Conservation (phyloP, 2,113 vertebrate species). For the Hymenochirus boettgeri region DNA sequence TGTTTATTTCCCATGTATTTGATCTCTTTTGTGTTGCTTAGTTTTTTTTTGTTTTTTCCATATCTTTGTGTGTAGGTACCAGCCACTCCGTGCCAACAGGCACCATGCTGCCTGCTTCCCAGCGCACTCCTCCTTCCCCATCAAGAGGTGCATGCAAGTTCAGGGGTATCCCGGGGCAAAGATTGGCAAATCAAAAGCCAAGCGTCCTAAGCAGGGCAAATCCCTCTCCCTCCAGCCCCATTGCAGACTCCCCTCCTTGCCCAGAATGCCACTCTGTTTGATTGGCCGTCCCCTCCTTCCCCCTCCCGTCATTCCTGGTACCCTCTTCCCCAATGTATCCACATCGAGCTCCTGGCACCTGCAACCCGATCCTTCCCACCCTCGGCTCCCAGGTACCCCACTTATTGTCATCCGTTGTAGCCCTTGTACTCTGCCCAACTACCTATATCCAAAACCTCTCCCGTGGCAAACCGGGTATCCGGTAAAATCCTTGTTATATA, state of each 20-base stretch:
- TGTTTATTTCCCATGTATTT: neutral
- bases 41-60: too few relatives aligned
- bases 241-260: slow-evolving; percentile 40
- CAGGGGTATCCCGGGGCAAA: slow-evolving; percentile 37
- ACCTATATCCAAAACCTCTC: slow-evolving; percentile 68
- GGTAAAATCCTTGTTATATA: slow-evolving; percentile 60
- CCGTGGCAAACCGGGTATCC: slow-evolving; percentile 57
- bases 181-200: slow-evolving; percentile 73
- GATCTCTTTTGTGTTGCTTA: too few relatives aligned
- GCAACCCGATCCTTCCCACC: slow-evolving; percentile 23
- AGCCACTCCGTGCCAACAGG: neutral
- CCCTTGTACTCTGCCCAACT: slow-evolving; percentile 81
- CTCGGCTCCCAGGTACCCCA: slow-evolving; percentile 51
- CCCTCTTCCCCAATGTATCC: slow-evolving; percentile 45
- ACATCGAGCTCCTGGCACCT: slow-evolving; percentile 41
- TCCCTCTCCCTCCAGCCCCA: slow-evolving; percentile 48
- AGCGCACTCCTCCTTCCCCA: neutral
- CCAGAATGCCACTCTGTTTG: slow-evolving; percentile 51
- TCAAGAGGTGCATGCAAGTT: neutral
- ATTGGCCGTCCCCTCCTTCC: slow-evolving; percentile 62
- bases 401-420: slow-evolving; percentile 75
- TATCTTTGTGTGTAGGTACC: neutral
- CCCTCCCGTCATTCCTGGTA: slow-evolving; percentile 61
- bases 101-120: neutral
- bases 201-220: slow-evolving; percentile 71